Percentiles rank a stretch among this genome's conserved stretches.
phyloP scores from a whole-genome alignment of 92 coral and sea anemone genomes.

The Porites cylindrica region DNA sequence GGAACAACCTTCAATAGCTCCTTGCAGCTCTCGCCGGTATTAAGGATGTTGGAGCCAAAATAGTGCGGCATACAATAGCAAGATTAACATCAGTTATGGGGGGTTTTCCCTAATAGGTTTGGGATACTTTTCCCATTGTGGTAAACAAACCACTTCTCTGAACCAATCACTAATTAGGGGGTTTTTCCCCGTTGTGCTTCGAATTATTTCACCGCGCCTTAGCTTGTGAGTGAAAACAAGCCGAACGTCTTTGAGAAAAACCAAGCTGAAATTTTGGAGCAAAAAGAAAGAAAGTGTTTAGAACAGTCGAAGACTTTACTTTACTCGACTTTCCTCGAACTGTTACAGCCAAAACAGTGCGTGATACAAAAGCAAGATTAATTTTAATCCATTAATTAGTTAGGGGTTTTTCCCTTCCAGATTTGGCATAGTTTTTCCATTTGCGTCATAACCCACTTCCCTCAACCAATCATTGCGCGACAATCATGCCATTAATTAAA shows the following conservation, averaged over 20 bases:
- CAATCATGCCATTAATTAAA: background rate
- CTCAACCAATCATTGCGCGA: constrained; percentile 26
- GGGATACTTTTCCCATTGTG: too few species aligned
- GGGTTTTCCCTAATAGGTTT: too few species aligned
- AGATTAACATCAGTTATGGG: too few species aligned
- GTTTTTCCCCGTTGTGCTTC: constrained; percentile 1
- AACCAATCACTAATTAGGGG: background rate
- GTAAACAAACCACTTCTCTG: too few species aligned
- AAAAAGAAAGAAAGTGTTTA: background rate
- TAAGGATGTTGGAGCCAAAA: background rate
- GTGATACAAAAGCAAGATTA: background rate
- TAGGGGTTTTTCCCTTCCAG: constrained; percentile 18
- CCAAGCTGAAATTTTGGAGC: background rate
- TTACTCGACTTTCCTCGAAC: background rate
- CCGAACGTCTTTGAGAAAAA: background rate
- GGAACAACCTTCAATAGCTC: background rate
- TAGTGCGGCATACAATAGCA: too few species aligned
- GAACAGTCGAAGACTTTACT: background rate
- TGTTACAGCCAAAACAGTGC: background rate
- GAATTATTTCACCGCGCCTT: constrained; percentile 2
- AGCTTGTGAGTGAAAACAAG: constrained; percentile 2
- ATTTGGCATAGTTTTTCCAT: constrained; percentile 8
- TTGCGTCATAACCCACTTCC: constrained; percentile 6
- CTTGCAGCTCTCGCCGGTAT: constrained; percentile 8
- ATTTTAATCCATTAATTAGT: background rate